A percentile compares a stretch with the other conserved stretches of the same genome.
phyloP scores from a whole-genome alignment of 2,888 invertebrate genomes.

The Artemia sinica region DNA sequence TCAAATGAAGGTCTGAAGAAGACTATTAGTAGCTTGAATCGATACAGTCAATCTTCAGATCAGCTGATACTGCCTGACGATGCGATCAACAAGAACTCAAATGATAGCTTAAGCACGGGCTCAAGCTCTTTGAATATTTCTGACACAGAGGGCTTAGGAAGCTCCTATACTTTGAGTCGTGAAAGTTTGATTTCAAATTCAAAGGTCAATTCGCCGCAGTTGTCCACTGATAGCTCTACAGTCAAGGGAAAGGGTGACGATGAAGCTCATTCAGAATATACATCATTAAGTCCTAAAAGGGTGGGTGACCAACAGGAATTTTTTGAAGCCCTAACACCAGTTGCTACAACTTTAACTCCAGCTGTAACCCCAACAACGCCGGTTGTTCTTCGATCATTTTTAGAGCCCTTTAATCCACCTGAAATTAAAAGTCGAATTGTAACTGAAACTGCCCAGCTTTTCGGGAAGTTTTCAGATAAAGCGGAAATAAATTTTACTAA shows the following conservation, averaged over 20 bases:
- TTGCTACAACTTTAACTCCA: slow-evolving; percentile 5
- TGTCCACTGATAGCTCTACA: neutral
- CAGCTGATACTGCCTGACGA: slow-evolving; percentile 20
- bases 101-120: slow-evolving; percentile 18
- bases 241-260: neutral
- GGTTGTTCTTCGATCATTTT: slow-evolving; percentile 7
- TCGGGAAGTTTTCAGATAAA: neutral
- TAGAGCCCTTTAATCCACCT: slow-evolving; percentile 4
- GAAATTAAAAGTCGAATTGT: neutral
- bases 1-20: slow-evolving; percentile 22
- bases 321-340: neutral
- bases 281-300: slow-evolving; percentile 6
- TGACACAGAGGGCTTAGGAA: slow-evolving; percentile 17
- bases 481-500: neutral
- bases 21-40: slow-evolving; percentile 19
- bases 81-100: slow-evolving; percentile 18
- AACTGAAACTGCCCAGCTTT: slow-evolving; percentile 7
- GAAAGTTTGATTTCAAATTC: slow-evolving; percentile 15
- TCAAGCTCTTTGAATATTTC: slow-evolving; percentile 21
- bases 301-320: neutral
- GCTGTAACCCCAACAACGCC: slow-evolving; percentile 7
- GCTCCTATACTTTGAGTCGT: slow-evolving; percentile 14
- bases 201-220: neutral
- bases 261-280: neutral
- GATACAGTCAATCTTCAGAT: slow-evolving; percentile 19